Conservation (phyloP, 2,113 vertebrate species). For the Apaloderma vittatum region DNA sequence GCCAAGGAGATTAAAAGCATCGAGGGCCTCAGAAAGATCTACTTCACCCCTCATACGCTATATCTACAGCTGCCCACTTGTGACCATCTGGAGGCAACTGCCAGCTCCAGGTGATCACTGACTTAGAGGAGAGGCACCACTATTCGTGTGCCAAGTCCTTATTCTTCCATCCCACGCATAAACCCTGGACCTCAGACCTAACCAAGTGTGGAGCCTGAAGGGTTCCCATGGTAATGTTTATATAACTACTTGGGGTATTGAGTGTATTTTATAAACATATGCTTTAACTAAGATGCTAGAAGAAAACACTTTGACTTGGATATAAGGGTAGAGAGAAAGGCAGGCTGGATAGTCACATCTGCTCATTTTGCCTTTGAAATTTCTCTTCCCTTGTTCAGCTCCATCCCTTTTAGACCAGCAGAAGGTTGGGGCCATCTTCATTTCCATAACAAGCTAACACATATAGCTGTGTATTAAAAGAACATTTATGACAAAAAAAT, state of each 20-base stretch:
- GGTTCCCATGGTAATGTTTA: not conserved
- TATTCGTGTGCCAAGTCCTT: not conserved
- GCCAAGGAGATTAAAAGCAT: not conserved
- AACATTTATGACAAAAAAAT: not conserved
- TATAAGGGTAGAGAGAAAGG: not conserved
- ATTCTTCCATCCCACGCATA: not conserved
- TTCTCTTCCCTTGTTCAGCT: not conserved
- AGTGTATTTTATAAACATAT: not conserved
- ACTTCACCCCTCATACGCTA: fast-evolving
- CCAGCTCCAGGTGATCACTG: not conserved
- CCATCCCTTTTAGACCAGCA: not conserved
- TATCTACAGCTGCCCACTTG: fast-evolving
- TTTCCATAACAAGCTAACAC: not conserved
- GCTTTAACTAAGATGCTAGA: not conserved
- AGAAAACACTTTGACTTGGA: not conserved
- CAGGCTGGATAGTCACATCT: not conserved
- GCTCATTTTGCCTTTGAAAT: not conserved
- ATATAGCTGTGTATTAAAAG: not conserved
- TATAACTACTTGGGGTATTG: not conserved
- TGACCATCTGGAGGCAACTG: not conserved
- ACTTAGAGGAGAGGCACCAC: not conserved
- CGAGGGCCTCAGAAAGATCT: not conserved
- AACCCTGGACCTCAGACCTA: not conserved
- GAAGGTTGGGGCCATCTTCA: not conserved
- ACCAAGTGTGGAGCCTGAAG: not conserved